Evolutionary conservation across 1,140 invertebrate species (phyloP), one percentile per base, ranked within the genome.

Genomic region (Goniozus legneri): DNA sequence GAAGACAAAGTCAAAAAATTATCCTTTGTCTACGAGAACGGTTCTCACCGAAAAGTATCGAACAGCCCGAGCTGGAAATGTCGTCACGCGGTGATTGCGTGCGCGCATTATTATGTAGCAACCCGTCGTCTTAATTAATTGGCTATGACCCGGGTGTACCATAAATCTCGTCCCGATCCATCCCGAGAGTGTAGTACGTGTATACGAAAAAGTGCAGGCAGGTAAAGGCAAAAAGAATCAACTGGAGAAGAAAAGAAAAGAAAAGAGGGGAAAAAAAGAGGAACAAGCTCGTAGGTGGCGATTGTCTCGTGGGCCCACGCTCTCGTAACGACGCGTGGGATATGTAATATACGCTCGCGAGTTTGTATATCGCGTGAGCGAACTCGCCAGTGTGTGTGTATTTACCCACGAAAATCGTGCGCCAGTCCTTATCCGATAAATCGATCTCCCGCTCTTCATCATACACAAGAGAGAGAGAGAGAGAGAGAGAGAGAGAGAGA

Each of bases 131-230:
- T 65, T 63, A 69, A 71, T 72, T 72, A 72, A 71, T 69, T 67
- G 69, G 67, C 63, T 61, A 67, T 72, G 71, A 72, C 64, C 68
- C 68, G 62, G 54, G 55, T 62, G 61, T 69, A 65, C 49, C 62
- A 64, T 73, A 70, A 73, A 75, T 75, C 65, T 67, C 50, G n/a
- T n/a, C n/a, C n/a, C 47, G 62, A 63, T 67, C 64, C n/a, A n/a
- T n/a, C n/a, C n/a, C n/a, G n/a, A n/a, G n/a, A n/a, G n/a, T n/a
- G n/a, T n/a, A n/a, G n/a, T n/a, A n/a, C n/a, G n/a, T n/a, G n/a
- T n/a, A n/a, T n/a, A n/a, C n/a, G n/a, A n/a, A n/a, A n/a, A n/a
- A n/a, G n/a, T n/a, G n/a, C n/a, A n/a, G n/a, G n/a, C n/a, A n/a
- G n/a, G n/a, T n/a, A n/a, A n/a, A n/a, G n/a, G n/a, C n/a, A n/a